Evolutionary conservation across 2,797 vertebrate species (phyloP).

Genomic region (Rhynchotus rufescens): DNA sequence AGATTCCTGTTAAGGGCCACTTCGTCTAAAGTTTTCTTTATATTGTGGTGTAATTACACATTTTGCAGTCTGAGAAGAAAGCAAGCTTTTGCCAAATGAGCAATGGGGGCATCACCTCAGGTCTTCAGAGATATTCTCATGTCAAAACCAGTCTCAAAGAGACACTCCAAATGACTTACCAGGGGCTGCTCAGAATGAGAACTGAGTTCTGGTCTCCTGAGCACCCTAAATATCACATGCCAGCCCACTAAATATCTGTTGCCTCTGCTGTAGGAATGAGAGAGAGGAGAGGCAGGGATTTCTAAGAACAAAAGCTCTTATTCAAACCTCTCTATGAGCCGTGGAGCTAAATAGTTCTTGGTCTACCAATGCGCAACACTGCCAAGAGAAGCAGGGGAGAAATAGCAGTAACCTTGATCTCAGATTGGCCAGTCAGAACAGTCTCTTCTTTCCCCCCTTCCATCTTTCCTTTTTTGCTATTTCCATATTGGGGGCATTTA

Average conservation of each 20-base stretch:
- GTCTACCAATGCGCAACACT: not conserved
- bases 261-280: not conserved
- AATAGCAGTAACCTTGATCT: not conserved
- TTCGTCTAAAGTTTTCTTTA: not conserved
- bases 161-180: not conserved
- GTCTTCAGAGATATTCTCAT: not conserved
- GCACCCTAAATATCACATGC: not conserved
- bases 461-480: not conserved
- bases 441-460: fast-evolving
- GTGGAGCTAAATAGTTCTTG: not conserved
- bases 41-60: not conserved
- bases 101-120: not conserved
- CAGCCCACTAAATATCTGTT: not conserved
- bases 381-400: not conserved
- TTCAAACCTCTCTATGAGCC: not conserved
- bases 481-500: not conserved
- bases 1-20: not conserved
- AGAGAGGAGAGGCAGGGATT: not conserved
- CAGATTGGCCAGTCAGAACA: not conserved
- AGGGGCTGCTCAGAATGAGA: not conserved
- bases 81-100: not conserved
- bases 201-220: not conserved
- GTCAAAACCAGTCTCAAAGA: not conserved
- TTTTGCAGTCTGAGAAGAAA: not conserved
- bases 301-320: not conserved